Conservation (phyloP, 2,888 invertebrate species). For the Rhagonycha lutea region DNA sequence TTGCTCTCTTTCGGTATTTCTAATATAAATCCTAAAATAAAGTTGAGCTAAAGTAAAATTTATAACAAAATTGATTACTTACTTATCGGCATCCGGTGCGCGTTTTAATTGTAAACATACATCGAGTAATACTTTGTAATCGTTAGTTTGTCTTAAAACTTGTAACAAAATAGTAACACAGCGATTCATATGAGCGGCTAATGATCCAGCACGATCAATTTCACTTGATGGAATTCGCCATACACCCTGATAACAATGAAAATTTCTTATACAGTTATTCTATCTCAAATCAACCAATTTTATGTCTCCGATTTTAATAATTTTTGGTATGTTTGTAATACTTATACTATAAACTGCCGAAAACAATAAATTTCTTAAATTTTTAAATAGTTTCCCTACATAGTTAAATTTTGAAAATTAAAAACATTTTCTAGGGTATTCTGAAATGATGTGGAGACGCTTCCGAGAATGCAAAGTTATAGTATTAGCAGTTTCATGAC, state of each 20-base stretch:
- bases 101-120: slow-evolving; percentile 78
- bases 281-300: background rate
- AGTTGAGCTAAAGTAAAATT: slow-evolving; percentile 3
- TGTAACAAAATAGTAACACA: slow-evolving; percentile 82
- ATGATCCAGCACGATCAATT: slow-evolving; percentile 89
- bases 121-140: slow-evolving; percentile 79
- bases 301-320: background rate
- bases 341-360: no score
- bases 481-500: no score
- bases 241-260: slow-evolving; percentile 65
- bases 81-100: slow-evolving; percentile 86
- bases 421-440: no score
- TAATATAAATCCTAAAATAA: slow-evolving; percentile 72
- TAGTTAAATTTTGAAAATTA: no score
- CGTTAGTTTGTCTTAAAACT: slow-evolving; percentile 77
- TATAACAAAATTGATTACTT: slow-evolving; percentile 44
- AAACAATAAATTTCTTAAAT: no score
- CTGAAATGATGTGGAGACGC: no score
- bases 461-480: no score
- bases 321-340: no score
- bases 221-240: slow-evolving; percentile 91
- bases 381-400: no score
- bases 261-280: background rate
- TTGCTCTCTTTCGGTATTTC: slow-evolving; percentile 82
- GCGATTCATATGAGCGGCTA: slow-evolving; percentile 88